Base-by-base conservation (phyloP, 2,888 invertebrate genomes). In the Torymus texanus region DNA sequence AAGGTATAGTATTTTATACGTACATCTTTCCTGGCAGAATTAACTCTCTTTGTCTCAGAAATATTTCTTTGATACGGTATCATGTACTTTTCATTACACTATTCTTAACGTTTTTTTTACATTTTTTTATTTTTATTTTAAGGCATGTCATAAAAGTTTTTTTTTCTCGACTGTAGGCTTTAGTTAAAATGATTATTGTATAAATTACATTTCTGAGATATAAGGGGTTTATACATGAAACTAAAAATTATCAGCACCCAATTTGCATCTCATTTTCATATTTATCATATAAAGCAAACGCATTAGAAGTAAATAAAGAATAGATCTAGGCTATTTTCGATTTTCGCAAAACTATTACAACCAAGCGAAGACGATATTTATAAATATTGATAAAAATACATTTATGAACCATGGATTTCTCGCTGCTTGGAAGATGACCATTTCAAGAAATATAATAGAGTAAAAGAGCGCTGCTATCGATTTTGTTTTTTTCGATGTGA, bases 291-390 rank as follows among this genome's bases (percentile, higher is more conserved):
- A 41, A 41, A 41, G 29, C 13, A 21, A 50, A 11, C 24, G n/a
- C 12, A 11, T 53, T 16, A 53, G 14, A 59, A 18, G 51, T n/a
- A 29, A 21, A 13, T 18, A 59, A 21, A n/a, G 14, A 56, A 59
- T 56, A 70, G 62, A 76, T 29, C 56, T 56, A 76, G 76, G 76
- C 76, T 63, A 70, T 68, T 62, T 62, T 75, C 75, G 24, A 66
- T 51, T 16, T 29, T 14, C 29, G 16, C 29, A 24, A 8, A 72
- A 24, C 16, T 11, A 21, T 59, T 10, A 29, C 29, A n/a, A 8
- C 12, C 16, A 21, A 50, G 13, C 50, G 65, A 56, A 41, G 41
- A 41, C 8, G 10, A 41, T 41, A 4, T 41, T 41, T 41, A 41
- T 41, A 41, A 41, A 41, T 41, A 41, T 8, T 8, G 41, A 41